phyloP scores from a whole-genome alignment of 2,888 invertebrate species.

The Tetragonula carbonaria region DNA sequence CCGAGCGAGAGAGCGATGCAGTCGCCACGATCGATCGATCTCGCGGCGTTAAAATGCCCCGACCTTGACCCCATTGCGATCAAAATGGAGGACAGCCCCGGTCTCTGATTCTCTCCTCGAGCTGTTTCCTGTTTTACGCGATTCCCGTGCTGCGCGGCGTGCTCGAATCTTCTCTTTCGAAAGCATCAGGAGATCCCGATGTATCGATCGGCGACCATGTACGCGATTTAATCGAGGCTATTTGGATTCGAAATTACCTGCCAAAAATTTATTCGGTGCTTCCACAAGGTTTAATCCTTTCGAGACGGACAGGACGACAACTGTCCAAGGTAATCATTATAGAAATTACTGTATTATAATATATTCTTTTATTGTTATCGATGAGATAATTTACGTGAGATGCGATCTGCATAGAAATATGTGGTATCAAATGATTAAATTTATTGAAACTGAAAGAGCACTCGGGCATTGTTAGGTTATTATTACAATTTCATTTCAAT shows the following conservation, averaged over 20 bases:
- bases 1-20: constrained; percentile 11
- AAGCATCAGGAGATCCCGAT: neutral
- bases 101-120: constrained; percentile 43
- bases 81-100: constrained; percentile 56
- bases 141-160: constrained; percentile 15
- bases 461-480: too few species aligned
- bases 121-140: constrained; percentile 53
- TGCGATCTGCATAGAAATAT: too few species aligned
- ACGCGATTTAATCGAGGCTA: neutral
- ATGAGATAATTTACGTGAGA: too few species aligned
- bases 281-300: neutral
- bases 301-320: too few species aligned
- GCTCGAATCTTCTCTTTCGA: constrained; percentile 23
- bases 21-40: constrained; percentile 52
- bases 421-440: too few species aligned
- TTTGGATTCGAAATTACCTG: neutral
- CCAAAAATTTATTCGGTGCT: neutral
- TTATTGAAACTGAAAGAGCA: too few species aligned
- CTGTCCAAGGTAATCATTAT: too few species aligned
- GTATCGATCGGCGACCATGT: neutral
- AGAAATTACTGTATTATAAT: too few species aligned
- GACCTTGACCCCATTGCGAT: constrained; percentile 64
- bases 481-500: too few species aligned
- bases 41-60: constrained; percentile 55
- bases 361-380: too few species aligned